These are phyloP conservation scores for Actinemys pallida DNA, from an alignment of 2,113 vertebrate species.

Conservation along the genomic window DNA sequence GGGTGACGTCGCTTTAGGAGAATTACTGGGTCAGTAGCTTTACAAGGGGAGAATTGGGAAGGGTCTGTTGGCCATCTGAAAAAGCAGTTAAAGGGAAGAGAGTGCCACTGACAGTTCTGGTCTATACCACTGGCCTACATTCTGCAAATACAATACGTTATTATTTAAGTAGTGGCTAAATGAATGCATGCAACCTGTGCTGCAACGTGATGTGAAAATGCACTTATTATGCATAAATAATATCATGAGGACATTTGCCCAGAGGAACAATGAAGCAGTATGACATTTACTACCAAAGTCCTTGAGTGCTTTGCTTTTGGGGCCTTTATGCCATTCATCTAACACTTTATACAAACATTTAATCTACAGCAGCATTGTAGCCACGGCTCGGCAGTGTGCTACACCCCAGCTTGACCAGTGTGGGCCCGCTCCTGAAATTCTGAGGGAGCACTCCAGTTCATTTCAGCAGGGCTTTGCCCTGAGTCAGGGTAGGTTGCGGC, in stretches of 20 bases:
- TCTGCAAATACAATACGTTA: not conserved
- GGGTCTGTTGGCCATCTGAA: not conserved
- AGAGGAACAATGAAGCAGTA: not conserved
- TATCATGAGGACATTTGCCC: not conserved
- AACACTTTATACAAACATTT: not conserved
- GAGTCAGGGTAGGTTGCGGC: not conserved
- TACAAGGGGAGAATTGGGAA: not conserved
- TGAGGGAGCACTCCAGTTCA: not conserved
- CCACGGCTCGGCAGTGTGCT: not conserved
- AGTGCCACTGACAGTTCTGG: no score
- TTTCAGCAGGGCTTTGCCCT: not conserved
- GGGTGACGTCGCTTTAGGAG: not conserved
- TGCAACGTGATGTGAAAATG: not conserved
- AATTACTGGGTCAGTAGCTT: not conserved
- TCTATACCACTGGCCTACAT: not conserved
- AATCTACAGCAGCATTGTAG: not conserved
- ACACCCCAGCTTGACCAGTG: not conserved
- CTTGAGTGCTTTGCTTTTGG: not conserved
- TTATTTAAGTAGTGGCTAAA: not conserved
- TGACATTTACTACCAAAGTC: not conserved
- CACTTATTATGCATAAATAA: not conserved
- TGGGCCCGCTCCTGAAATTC: not conserved
- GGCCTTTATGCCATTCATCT: not conserved
- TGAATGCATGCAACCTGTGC: not conserved
- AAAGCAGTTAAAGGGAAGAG: not conserved